phyloP scores from a whole-genome alignment of 2,113 vertebrate genomes.

The Sciurus niger region DNA sequence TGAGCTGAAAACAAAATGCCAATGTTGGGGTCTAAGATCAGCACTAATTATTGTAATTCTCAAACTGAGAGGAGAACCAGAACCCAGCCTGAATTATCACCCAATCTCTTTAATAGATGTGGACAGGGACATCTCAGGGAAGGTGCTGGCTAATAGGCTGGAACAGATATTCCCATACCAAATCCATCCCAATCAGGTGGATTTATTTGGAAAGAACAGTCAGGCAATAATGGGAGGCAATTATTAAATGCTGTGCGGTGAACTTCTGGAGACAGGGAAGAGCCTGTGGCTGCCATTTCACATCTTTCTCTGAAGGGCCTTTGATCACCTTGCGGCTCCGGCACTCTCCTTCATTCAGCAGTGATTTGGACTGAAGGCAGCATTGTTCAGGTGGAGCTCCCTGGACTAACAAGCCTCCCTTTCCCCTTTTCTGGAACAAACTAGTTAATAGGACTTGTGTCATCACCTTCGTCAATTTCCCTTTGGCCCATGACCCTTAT shows the following conservation, averaged over 20 bases:
- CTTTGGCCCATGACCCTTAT: conserved; percentile 51
- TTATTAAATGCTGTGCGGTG: conserved; percentile 73
- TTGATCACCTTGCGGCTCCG: conserved; percentile 25
- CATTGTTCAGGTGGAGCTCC: conserved; percentile 68
- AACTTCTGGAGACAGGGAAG: conserved; percentile 81
- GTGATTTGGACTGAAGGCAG: conserved; percentile 32
- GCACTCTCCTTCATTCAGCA: conserved; percentile 68
- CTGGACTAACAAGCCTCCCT: not conserved
- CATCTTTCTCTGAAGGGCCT: conserved; percentile 63
- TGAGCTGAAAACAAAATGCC: conserved; percentile 68
- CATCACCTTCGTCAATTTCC: conserved; percentile 66
- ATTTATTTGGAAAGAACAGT: conserved; percentile 87
- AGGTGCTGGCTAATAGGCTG: conserved; percentile 88
- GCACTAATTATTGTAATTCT: conserved; percentile 86
- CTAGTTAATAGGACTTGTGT: conserved; percentile 64
- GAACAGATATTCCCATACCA: conserved; percentile 87
- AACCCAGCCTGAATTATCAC: conserved; percentile 87
- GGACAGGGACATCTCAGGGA: conserved; percentile 87
- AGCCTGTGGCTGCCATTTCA: conserved; percentile 59
- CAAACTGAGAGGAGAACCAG: conserved; percentile 85
- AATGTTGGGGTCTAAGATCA: conserved; percentile 70
- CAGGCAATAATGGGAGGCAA: conserved; percentile 79
- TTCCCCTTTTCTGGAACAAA: conserved; percentile 49
- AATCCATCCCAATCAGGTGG: conserved; percentile 88
- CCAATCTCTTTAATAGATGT: conserved; percentile 88